Evolutionary conservation across 2,888 invertebrate genomes (phyloP).

Genomic region (Ophioninae sp.): DNA sequence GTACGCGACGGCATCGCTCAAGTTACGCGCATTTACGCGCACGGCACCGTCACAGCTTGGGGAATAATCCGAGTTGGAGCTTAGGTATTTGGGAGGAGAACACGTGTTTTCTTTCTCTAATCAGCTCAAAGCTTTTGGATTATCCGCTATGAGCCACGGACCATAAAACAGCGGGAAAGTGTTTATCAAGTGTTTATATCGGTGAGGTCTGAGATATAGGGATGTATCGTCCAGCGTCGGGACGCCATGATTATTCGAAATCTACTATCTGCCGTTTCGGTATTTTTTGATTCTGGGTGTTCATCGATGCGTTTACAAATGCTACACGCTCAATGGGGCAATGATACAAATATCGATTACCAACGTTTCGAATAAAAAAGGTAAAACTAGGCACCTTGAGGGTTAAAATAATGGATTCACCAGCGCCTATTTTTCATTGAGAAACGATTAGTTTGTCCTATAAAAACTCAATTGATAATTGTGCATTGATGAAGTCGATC

Average conservation of each 20-base stretch:
- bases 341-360: too few relatives aligned
- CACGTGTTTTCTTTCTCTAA: conserved; percentile 6
- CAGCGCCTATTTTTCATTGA: too few relatives aligned
- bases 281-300: neutral
- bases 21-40: conserved; percentile 48
- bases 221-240: neutral
- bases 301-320: neutral
- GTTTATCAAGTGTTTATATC: neutral
- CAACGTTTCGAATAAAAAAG: too few relatives aligned
- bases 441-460: too few relatives aligned
- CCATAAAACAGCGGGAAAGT: conserved; percentile 11
- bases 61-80: conserved; percentile 21
- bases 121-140: conserved; percentile 24
- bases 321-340: neutral
- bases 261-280: neutral
- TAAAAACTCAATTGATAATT: too few relatives aligned
- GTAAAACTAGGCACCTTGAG: too few relatives aligned
- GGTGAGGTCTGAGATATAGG: neutral
- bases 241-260: neutral
- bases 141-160: conserved; percentile 1
- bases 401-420: too few relatives aligned
- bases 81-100: conserved; percentile 24
- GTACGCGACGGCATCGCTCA: conserved; percentile 48
- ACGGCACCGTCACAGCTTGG: conserved; percentile 4
- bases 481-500: too few relatives aligned